Evolutionary conservation across 2,797 vertebrate genomes (phyloP), one percentile per base, ranked within the genome.

Genomic region (Austrolebias charrua): DNA sequence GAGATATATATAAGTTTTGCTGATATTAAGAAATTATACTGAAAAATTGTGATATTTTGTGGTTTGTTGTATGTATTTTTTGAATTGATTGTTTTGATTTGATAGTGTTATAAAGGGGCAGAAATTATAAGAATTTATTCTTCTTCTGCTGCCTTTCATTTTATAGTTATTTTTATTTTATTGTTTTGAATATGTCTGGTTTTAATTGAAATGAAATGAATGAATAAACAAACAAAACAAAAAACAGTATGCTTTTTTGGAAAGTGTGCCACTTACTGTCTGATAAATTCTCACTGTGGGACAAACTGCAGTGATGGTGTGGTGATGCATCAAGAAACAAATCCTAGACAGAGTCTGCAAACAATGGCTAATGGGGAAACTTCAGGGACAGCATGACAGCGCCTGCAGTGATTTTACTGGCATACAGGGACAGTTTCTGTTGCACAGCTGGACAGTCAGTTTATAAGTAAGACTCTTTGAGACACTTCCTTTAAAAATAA

Each of bases 251-350:
- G 31, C 56, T n/a, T 61, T 46, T 40, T 2, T n/a, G n/a, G n/a
- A 19, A 12, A 58, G 2, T n/a, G 42, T 60, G 46, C 24, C 0
- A 12, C 62, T 68, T 44, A 45, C 47, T 56, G 12, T 47, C 14
- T 19, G 62, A 47, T 55, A 24, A 48, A 20, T 42, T 57, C 40
- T 66, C 28, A 14, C 49, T 48, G 51, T 46, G 50, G 48, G 56
- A 77, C 55, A 64, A 76, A 70, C 73, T 62, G 50, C 48, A 67
- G 55, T 44, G 50, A 66, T 66, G 57, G 69, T 77, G 38, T 38
- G 57, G 57, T 59, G 61, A 66, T 20, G 45, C 69, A 57, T 66
- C 31, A 19, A 4, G 49, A 73, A 61, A 73, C 55, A 70, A 69
- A 73, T 43, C 35, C 61, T 64, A 43, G 53, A 61, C 42, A 62